Base-by-base conservation (phyloP, 2,888 invertebrate species). In the Leucozona laternaria region DNA sequence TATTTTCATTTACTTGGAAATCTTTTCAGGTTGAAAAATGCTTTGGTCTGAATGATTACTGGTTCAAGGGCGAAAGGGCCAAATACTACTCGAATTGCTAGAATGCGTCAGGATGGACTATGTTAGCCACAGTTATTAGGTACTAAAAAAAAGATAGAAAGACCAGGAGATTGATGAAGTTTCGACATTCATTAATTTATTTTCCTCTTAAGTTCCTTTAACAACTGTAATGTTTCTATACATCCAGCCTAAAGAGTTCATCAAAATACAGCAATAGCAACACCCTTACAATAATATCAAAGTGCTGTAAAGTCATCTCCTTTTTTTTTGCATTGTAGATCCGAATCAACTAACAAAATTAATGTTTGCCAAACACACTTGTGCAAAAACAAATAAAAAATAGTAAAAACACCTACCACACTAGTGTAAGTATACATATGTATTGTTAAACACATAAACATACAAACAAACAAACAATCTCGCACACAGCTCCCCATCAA, bases 351-450 rank as follows among this genome's bases (percentile, higher is more conserved):
- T 20, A 62, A 45, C 11, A 31, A 55, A 58, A 58, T 45, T n/a
- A 60, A 80, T 81, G 73, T 81, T 81, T 85, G 81, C 28, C 81
- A 85, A 85, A 85, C 77, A 85, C 45, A 81, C 72, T 77, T 77
- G 85, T 78, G 72, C 55, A 80, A 80, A 85, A 80, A 68, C 58
- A 43, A 76, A 75, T 48, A 66, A 31, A 66, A 66, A 66, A 34
- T 20, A 43, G 28, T n/a, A 64, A 28, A 64, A 45, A 45, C 3
- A 10, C 4, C 10, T 22, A 62, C 20, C 20, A 53, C 4, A 31
- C 13, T 8, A 45, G 31, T 43, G 70, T 72, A 64, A 5, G 2
- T 4, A 4, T n/a, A 7, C 8, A 45, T 8, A 17, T 50, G 7
- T 25, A 53, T 73, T 78, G 78, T 72, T 78, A 86, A 86, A 86